phyloP scores from a whole-genome alignment of 2,888 invertebrate genomes.

The Cerceris rybyensis region DNA sequence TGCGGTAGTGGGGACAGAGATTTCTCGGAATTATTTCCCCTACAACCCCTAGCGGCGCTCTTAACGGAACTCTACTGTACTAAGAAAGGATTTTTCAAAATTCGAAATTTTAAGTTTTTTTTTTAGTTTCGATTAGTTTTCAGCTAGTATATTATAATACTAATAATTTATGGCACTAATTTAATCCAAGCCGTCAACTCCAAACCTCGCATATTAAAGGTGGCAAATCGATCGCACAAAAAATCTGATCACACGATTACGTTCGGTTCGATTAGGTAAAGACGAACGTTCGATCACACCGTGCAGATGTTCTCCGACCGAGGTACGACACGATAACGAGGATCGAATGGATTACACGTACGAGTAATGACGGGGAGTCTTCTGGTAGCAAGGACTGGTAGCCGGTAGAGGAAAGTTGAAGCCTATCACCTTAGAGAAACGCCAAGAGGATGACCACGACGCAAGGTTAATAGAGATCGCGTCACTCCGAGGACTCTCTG shows the following conservation, averaged over 20 bases:
- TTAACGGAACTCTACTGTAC: no score
- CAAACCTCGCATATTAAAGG: not conserved
- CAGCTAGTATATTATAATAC: no score
- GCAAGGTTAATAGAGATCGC: slow-evolving; percentile 78
- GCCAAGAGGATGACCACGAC: slow-evolving; percentile 53
- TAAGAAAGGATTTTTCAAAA: no score
- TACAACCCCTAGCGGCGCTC: no score
- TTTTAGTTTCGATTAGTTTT: no score
- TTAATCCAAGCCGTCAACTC: not conserved
- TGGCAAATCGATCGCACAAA: not conserved
- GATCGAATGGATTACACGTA: slow-evolving; percentile 73
- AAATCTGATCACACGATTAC: slow-evolving; percentile 4
- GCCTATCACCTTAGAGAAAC: slow-evolving; percentile 65
- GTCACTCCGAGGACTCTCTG: slow-evolving; percentile 66
- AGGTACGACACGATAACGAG: slow-evolving; percentile 63
- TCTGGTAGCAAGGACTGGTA: slow-evolving; percentile 57
- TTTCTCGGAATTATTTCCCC: no score
- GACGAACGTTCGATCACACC: slow-evolving; percentile 27
- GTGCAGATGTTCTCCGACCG: slow-evolving; percentile 60
- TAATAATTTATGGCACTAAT: no score
- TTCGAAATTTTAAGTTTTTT: no score
- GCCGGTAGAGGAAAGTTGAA: slow-evolving; percentile 65
- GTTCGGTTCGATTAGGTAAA: slow-evolving; percentile 37
- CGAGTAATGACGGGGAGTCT: slow-evolving; percentile 64
- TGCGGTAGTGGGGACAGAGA: no score